These are phyloP conservation scores for Argyresthia albistria DNA, from an alignment of 2,888 invertebrate species.

Conservation along the genomic window DNA sequence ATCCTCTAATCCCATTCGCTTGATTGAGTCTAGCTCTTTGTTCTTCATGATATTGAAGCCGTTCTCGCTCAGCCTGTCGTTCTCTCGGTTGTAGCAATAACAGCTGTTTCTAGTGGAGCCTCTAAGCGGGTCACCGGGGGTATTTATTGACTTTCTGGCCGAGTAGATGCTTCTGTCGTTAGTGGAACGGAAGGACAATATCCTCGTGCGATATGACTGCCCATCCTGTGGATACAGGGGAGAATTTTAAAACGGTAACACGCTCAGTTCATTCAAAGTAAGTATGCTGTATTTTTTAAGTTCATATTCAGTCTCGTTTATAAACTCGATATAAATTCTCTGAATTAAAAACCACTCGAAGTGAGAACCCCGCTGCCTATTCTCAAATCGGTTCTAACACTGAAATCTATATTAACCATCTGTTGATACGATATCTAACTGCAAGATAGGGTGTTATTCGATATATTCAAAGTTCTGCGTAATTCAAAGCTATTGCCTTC, in stretches of 20 bases:
- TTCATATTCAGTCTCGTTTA: too few species aligned
- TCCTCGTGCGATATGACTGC: constrained; percentile 54
- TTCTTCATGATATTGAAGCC: constrained; percentile 31
- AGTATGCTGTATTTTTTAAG: too few species aligned
- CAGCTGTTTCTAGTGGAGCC: constrained; percentile 20
- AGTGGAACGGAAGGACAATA: constrained; percentile 55
- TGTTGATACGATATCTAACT: too few species aligned
- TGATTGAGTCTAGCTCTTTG: constrained; percentile 25
- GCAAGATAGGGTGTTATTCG: too few species aligned
- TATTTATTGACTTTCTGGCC: constrained; percentile 45
- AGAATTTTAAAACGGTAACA: background rate
- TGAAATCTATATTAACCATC: too few species aligned
- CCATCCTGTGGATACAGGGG: constrained; percentile 44
- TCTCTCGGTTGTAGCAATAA: constrained; percentile 5
- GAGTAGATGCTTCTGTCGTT: constrained; percentile 51
- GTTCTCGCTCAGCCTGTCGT: constrained; percentile 28
- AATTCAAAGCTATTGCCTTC: too few species aligned
- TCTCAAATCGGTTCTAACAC: too few species aligned
- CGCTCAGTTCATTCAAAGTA: background rate
- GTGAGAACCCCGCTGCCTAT: too few species aligned
- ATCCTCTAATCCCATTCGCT: constrained; percentile 21
- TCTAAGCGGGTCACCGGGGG: constrained; percentile 35
- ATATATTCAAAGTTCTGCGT: too few species aligned
- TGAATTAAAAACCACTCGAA: too few species aligned
- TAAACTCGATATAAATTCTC: too few species aligned